Evolutionary conservation across 2,888 invertebrate genomes (phyloP), one percentile per base, ranked within the genome.

Genomic region (Augochlorella aurata): DNA sequence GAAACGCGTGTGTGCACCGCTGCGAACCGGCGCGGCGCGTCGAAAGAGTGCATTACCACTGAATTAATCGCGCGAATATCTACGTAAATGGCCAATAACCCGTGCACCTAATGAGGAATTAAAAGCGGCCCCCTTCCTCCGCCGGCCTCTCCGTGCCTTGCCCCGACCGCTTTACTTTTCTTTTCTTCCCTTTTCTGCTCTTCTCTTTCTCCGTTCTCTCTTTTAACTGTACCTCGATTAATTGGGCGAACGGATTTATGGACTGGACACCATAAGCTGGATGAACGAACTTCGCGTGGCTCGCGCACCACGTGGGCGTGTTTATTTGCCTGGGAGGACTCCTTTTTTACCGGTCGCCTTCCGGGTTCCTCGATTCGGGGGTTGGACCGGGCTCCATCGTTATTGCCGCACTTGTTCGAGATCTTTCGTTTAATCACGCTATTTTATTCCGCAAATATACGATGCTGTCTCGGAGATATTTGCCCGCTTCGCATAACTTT

Each of bases 41-140:
- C 63, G 24, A 52, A 76, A 69, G 58, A 73, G 77, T 58, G 67
- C 66, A 63, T 68, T 67, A 70, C 75, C 63, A 58, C 70, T 73
- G 79, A 83, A 83, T 83, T 82, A 83, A 83, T 79, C 75, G 83
- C 79, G 69, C 79, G 79, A 83, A 75, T 83, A 76, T 79, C 83
- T 68, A 70, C 83, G 79, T 74, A 71, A 83, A 74, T 74, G 83
- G 78, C 78, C 83, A 83, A 78, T 83, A 82, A 82, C 82, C 73
- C 82, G 79, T 44, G 38, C 70, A 7, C 68, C 67, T 83, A 79
- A 83, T 66, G 76, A 79, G 83, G 73, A 76, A 83, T 83, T 79
- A 79, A 83, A 65, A 68, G 47, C 63, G 71, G 72, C 72, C 71
- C 58, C 7, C 12, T 52, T 47, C 14, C 61, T 18, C 38, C 18